These are phyloP conservation scores for Chaetophractus vellerosus DNA, from an alignment of 2,797 vertebrate genomes.

Conservation along the genomic window DNA sequence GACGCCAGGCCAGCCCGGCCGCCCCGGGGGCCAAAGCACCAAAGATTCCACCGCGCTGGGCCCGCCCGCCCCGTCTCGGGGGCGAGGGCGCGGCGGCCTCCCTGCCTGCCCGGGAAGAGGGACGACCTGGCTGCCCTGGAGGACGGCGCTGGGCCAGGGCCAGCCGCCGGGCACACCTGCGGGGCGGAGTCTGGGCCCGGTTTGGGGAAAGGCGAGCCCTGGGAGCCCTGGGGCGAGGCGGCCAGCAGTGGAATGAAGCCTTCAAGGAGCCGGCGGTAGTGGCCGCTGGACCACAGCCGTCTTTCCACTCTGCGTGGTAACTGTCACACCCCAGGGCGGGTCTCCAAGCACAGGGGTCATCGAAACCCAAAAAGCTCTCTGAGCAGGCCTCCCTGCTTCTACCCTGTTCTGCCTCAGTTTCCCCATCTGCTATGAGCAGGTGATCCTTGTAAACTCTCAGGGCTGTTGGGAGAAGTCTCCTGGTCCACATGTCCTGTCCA, in stretches of 20 bases:
- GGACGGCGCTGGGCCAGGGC: neutral
- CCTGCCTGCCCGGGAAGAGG: neutral
- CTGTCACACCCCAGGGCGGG: neutral
- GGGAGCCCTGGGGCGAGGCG: neutral
- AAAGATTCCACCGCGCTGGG: conserved; percentile 59
- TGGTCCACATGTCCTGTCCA: neutral
- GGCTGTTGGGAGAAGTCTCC: conserved; percentile 59
- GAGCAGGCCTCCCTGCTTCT: conserved; percentile 29
- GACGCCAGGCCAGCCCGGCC: neutral
- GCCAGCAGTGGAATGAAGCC: neutral
- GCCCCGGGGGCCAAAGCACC: neutral
- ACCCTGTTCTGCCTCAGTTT: conserved; percentile 65
- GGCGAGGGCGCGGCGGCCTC: too few species aligned
- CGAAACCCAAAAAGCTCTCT: conserved; percentile 31
- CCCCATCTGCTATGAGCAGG: conserved; percentile 59
- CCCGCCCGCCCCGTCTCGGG: too few species aligned
- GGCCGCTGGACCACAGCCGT: neutral
- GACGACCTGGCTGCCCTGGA: neutral
- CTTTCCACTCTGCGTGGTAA: neutral
- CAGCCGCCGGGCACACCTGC: neutral
- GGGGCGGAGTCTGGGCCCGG: neutral
- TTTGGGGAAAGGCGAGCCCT: neutral
- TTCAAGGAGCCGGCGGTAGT: neutral
- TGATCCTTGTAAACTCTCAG: conserved; percentile 77
- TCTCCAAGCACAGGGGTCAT: conserved; percentile 73